Conservation (phyloP, 1,140 invertebrate genomes). For the Chrysopa pallens region DNA sequence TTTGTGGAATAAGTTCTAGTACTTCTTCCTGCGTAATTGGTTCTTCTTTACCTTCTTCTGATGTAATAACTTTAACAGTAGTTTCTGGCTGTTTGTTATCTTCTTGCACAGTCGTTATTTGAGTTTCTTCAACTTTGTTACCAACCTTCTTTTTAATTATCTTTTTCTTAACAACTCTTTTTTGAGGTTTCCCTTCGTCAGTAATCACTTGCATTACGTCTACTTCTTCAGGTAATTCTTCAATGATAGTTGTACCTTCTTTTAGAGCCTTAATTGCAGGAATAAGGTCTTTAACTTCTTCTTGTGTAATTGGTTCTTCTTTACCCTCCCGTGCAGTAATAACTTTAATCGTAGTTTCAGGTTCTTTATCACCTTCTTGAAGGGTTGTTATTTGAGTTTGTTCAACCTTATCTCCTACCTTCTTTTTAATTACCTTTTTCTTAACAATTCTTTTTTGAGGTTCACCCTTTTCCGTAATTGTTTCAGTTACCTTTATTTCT, state of each 20-base stretch:
- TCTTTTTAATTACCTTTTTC: constrained; percentile 5
- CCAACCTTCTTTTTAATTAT: constrained; percentile 13
- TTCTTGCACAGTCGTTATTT: constrained; percentile 16
- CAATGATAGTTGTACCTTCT: constrained; percentile 1
- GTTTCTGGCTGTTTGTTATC: constrained; percentile 14
- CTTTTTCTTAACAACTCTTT: constrained; percentile 11
- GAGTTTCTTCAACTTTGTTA: constrained; percentile 14
- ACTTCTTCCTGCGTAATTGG: constrained; percentile 1
- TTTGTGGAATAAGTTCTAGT: no score
- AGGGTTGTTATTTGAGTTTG: constrained; percentile 7
- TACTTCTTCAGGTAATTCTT: constrained; percentile 5
- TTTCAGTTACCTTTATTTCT: background rate
- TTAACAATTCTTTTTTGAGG: constrained; percentile 2
- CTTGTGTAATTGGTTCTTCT: background rate
- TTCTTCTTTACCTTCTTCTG: constrained; percentile 10
- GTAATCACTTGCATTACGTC: background rate
- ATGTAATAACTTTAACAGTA: constrained; percentile 10
- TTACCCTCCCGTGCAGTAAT: background rate
- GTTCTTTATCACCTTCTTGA: constrained; percentile 7
- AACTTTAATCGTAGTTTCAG: constrained; percentile 3
- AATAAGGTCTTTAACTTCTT: constrained; percentile 1
- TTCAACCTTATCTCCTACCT: constrained; percentile 3
- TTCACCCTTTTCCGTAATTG: background rate
- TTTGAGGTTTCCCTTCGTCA: constrained; percentile 3
- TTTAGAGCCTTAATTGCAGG: constrained; percentile 1